phyloP scores from a whole-genome alignment of 2,888 invertebrate genomes.

The Oasisia sp. region DNA sequence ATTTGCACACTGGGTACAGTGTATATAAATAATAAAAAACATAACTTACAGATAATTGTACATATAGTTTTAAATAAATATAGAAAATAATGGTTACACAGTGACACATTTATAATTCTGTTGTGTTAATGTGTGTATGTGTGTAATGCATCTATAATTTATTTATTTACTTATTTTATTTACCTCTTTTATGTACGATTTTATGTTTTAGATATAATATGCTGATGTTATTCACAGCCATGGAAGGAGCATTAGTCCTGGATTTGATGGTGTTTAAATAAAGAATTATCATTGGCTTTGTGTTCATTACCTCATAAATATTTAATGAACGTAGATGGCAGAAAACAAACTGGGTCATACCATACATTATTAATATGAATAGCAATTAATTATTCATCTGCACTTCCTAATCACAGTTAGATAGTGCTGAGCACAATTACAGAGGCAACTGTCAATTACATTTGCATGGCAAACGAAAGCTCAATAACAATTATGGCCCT shows the following conservation, averaged over 20 bases:
- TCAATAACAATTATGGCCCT: neutral
- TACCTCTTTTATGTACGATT: no score
- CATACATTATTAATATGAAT: neutral
- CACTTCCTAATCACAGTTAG: neutral
- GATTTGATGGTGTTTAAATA: no score
- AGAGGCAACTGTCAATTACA: neutral
- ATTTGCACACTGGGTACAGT: no score
- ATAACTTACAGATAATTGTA: neutral
- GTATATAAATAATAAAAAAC: neutral
- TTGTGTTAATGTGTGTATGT: neutral
- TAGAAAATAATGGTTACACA: neutral
- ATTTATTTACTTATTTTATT: no score
- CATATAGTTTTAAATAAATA: neutral
- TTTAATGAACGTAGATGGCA: neutral
- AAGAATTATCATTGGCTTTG: no score
- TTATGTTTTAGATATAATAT: no score
- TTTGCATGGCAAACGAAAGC: neutral
- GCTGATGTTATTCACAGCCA: no score
- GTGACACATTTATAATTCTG: neutral
- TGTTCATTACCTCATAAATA: neutral
- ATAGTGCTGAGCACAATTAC: neutral
- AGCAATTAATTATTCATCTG: neutral
- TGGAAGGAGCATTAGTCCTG: no score
- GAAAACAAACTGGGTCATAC: neutral
- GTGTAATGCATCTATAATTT: neutral